Evolutionary conservation across 2,888 invertebrate species (phyloP).

Genomic region (Ophion costatus): DNA sequence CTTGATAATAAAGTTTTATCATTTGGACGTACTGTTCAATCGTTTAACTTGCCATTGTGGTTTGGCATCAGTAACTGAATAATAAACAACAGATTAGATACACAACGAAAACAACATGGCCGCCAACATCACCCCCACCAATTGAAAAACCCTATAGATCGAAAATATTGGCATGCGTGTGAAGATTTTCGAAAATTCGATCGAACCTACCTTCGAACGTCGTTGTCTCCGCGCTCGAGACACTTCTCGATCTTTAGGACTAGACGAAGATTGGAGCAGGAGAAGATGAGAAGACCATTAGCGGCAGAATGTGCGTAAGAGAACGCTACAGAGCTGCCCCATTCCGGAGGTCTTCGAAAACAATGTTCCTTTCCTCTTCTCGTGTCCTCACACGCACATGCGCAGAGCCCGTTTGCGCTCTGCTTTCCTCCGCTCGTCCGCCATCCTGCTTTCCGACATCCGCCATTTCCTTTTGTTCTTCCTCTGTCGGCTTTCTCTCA

Average conservation of each 20-base stretch:
- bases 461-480: constrained; percentile 7
- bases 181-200: not conserved
- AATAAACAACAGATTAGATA: no score
- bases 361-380: constrained; percentile 49
- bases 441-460: constrained; percentile 13
- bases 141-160: no score
- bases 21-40: no score
- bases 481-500: not conserved
- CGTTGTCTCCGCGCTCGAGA: constrained; percentile 1
- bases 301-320: constrained; percentile 19
- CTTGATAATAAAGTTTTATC: no score
- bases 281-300: constrained; percentile 13
- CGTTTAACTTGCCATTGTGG: no score
- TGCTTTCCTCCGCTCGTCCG: constrained; percentile 29
- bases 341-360: constrained; percentile 44
- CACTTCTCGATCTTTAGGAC: constrained; percentile 6
- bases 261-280: constrained; percentile 15
- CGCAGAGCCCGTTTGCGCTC: constrained; percentile 20
- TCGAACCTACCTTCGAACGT: not conserved
- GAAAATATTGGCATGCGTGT: no score
- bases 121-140: no score
- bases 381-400: constrained; percentile 12
- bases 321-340: constrained; percentile 34
- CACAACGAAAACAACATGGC: no score
- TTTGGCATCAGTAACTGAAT: no score